Evolutionary conservation across 1,140 invertebrate genomes (phyloP), one percentile per base, ranked within the genome.

Genomic region (Caenorhabditis remanei): DNA sequence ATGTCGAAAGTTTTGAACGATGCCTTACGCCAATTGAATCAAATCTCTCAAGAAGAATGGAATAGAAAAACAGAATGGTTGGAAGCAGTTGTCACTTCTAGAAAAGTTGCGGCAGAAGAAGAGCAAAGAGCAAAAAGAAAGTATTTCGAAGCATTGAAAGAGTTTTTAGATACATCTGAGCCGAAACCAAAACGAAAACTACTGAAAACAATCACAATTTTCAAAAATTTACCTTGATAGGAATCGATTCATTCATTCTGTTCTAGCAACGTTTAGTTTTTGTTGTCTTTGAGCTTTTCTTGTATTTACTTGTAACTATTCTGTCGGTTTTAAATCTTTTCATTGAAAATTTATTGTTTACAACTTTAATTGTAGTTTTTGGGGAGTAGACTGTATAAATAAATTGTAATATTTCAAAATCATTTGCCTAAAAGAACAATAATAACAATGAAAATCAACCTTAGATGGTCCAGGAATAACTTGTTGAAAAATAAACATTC

Each of bases 111-210:
- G 4, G 65, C 65, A 5, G 65, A 43, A 8, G 65, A 71, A 24
- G 65, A 71, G 19, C 65, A 71, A 46, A 71, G 11, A 16, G 65
- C 65, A 16, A 71, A 71, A 46, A 43, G 65, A 19, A 71, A 71
- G 46, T 71, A 71, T 46, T 71, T 71, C n/a, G 13, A 43, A 71
- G 65, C 65, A 71, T 46, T 71, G 13, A 43, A 71, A 71, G 65
- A 71, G 41, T 71, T 71, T n/a, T 71, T 71, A 40, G 65, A 71
- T 71, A 71, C 65, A 14, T 71, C 65, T 16, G 65, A 71, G 11
- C 65, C 65, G 14, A 71, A 71, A 6, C 65, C 65, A 46, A 71
- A 83, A 55, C 46, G 50, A 83, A 41, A 11, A 83, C 48, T 83
- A 0, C 7, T 83, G 41, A 55, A 19, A 83, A 83, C 79, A 5